Percentiles rank a stretch among this genome's conserved stretches.
phyloP scores from a whole-genome alignment of 2,888 invertebrate genomes.

The Lithophane ornitopus region DNA sequence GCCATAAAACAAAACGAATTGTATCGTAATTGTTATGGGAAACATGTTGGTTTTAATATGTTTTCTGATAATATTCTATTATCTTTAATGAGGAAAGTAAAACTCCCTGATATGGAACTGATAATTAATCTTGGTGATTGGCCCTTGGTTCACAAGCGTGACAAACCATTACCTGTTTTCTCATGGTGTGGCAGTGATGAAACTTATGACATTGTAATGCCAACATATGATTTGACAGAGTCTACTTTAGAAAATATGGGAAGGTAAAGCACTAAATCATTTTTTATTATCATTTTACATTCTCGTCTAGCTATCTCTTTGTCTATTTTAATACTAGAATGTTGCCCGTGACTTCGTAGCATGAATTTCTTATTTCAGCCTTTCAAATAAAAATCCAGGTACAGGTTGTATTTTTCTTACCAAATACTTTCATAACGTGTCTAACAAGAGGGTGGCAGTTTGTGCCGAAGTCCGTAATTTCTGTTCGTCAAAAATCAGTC shows the following conservation, averaged over 20 bases:
- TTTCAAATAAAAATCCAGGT: background rate
- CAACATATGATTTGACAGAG: slow-evolving; percentile 98
- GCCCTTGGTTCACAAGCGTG: slow-evolving; percentile 93
- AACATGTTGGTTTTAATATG: slow-evolving; percentile 98
- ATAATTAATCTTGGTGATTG: slow-evolving; percentile 98
- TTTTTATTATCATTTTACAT: background rate
- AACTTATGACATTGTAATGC: slow-evolving; percentile 97
- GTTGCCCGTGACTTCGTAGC: background rate
- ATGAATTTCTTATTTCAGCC: background rate
- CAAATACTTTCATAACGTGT: background rate
- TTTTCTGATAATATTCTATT: slow-evolving; percentile 97
- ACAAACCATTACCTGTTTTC: slow-evolving; percentile 94
- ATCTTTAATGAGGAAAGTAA: slow-evolving; percentile 95
- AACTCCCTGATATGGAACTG: slow-evolving; percentile 96
- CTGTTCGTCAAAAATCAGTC: background rate
- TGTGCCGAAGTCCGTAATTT: background rate
- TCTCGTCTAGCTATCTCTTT: background rate
- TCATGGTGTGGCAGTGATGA: slow-evolving; percentile 99
- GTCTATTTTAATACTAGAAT: background rate
- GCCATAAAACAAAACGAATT: slow-evolving; percentile 95
- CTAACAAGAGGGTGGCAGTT: background rate
- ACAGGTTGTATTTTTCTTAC: background rate
- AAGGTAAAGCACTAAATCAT: slow-evolving; percentile 89
- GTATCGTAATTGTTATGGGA: slow-evolving; percentile 97
- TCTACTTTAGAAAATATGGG: slow-evolving; percentile 98